Evolutionary conservation across 2,797 vertebrate species (phyloP), one percentile per base, ranked within the genome.

Genomic region (Melopsittacus undulatus): DNA sequence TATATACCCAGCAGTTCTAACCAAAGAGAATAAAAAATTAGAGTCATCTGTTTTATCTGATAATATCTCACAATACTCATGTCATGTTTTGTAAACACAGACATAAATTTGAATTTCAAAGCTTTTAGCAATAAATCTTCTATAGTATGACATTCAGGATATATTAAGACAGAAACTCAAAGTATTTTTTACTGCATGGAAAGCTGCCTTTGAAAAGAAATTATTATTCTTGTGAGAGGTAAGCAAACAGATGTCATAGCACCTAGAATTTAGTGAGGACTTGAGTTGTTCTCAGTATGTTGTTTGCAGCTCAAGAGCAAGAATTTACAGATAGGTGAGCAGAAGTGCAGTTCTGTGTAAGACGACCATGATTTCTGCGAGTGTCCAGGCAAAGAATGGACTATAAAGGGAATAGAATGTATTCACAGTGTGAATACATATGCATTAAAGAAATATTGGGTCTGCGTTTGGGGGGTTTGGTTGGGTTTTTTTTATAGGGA

Each of bases 21-120:
- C 29, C 32, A 89, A 89, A 77, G 66, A 87, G 18, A 82, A 92
- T 95, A 89, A 96, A 84, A 90, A 84, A 69, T 76, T 38, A 92
- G 75, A 74, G 19, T 56, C 22, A 87, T 79, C 38, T 34, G 79
- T 86, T 95, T 94, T 73, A 13, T 68, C 66, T 59, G 63, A 76
- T 92, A 93, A 75, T 90, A 83, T 87, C 66, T 73, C 46, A 79
- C 43, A 76, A 61, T 34, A 61, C 12, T 74, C 40, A 49, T 88
- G 78, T 91, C 32, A 81, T 83, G 57, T 94, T 97, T 95, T 88
- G 92, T 74, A 92, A 97, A 96, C 95, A 93, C 42, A 32, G 83
- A 90, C 68, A 83, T 45, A 93, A 93, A 97, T 93, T 74, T 83
- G 40, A 72, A 78, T 87, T 87, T 95, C 23, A 76, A 92, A 96